Percentiles rank a stretch among this genome's conserved stretches.
Conservation (phyloP, 2,113 vertebrate species). For the Barbus barbus region DNA sequence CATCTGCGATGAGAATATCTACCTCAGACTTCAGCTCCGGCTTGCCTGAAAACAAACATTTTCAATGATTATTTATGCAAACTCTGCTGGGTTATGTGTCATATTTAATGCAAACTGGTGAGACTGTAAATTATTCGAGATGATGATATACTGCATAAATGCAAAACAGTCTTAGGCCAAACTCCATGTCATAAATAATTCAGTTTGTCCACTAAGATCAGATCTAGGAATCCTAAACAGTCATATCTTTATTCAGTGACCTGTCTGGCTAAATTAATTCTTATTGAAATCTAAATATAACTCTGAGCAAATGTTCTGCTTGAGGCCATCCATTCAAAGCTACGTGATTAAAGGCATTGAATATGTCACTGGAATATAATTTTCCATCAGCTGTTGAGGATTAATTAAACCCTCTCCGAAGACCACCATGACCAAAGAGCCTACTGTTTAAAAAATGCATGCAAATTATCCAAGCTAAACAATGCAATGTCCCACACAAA, state of each 20-base stretch:
- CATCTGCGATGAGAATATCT: conserved; percentile 87
- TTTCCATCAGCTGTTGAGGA: conserved; percentile 70
- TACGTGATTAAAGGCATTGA: conserved; percentile 32
- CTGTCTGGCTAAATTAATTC: neutral
- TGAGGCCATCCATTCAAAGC: conserved; percentile 14
- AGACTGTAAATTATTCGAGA: neutral
- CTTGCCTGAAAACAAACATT: conserved; percentile 75
- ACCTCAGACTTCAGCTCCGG: conserved; percentile 82
- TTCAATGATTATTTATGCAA: neutral
- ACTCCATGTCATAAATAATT: neutral
- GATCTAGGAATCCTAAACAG: neutral
- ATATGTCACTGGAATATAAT: conserved; percentile 45
- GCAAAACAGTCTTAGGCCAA: neutral
- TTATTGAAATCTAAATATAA: conserved; percentile 16
- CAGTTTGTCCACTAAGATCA: neutral
- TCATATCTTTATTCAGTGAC: neutral
- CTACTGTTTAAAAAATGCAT: neutral
- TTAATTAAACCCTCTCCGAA: neutral
- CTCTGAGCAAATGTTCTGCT: neutral
- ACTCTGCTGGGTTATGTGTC: neutral
- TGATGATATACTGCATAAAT: neutral
- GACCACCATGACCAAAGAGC: neutral
- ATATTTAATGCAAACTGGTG: neutral
- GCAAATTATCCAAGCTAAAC: conserved; percentile 12
- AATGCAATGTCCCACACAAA: neutral